These are phyloP conservation scores for Polyploca ridens DNA, from an alignment of 2,888 invertebrate genomes.

Conservation along the genomic window DNA sequence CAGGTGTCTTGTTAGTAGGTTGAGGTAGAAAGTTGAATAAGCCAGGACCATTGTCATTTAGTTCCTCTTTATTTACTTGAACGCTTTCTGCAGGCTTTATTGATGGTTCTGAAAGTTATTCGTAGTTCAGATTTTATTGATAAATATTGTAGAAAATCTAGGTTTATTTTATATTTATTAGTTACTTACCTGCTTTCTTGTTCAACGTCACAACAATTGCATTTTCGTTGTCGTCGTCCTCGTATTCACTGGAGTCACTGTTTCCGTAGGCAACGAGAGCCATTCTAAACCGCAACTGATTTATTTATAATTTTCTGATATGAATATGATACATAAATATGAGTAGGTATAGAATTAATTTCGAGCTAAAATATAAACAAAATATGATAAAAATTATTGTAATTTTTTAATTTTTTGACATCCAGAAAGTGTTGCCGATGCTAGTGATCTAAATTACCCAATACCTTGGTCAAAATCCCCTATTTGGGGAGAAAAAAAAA, in stretches of 20 bases:
- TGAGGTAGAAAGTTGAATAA: slow-evolving; percentile 78
- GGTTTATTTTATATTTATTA: neutral
- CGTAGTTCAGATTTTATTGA: neutral
- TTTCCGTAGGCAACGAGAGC: slow-evolving; percentile 87
- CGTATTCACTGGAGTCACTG: slow-evolving; percentile 76
- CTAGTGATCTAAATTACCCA: too few relatives aligned
- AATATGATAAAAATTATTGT: too few relatives aligned
- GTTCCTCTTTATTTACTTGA: neutral
- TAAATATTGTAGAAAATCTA: neutral
- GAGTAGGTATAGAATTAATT: too few relatives aligned
- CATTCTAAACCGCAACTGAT: slow-evolving; percentile 58
- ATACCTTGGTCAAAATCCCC: too few relatives aligned
- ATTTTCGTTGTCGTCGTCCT: slow-evolving; percentile 55
- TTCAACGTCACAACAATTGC: slow-evolving; percentile 44
- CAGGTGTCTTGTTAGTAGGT: slow-evolving; percentile 65
- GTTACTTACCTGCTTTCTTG: slow-evolving; percentile 45
- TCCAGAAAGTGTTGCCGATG: too few relatives aligned
- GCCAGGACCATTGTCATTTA: slow-evolving; percentile 33
- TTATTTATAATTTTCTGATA: neutral
- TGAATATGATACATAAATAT: too few relatives aligned
- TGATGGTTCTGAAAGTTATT: slow-evolving; percentile 26
- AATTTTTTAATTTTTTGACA: too few relatives aligned
- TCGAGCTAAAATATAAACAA: too few relatives aligned
- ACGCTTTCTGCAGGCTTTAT: slow-evolving; percentile 16
- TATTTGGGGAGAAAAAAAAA: too few relatives aligned